Evolutionary conservation across 2,888 invertebrate genomes (phyloP), one percentile per base, ranked within the genome.

Genomic region (Oscheius onirici): DNA sequence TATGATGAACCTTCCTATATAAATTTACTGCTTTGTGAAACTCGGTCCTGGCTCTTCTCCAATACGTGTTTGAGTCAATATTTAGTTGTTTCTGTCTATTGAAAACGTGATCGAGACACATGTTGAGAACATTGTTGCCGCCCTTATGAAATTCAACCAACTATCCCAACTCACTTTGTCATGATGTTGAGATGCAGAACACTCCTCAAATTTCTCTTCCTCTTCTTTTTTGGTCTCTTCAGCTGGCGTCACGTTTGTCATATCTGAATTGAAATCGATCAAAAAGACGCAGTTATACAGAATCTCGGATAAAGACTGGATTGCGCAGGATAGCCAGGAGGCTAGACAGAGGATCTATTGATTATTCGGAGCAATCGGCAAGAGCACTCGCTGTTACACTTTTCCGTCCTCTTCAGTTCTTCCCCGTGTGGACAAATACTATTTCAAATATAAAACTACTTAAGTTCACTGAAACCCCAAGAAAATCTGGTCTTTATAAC

Each of bases 181-280:
- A 41, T 69, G 73, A 58, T 79, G 79, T 28, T 79, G 77, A 20
- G 26, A 61, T 1, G 79, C 74, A 11, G 65, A 71, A 49, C 77
- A 79, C 34, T 73, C 71, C 26, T 79, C 79, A 40, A 73, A 68
- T 46, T 74, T 69, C 44, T 52, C 43, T 46, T 74, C 67, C 11
- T 74, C 40, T 54, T 65, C 57, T 10, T 41, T 43, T 40, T 28
- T 66, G 8, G 66, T 5, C 24, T 34, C 40, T 17, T 28, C 34
- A 22, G 22, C 52, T 22, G 52, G 20, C 34, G 34, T 34, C 8
- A 8, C 34, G 52, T 20, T 26, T 24, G 55, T 55, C 55, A 55
- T 55, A 34, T 3, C 44, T 20, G 60, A 60, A 41, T 41, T 40
- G 24, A 11, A 8, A 8, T 6, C 22, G 10, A 20, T 3, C 46